Evolutionary conservation across 2,797 vertebrate species (phyloP), one percentile per base, ranked within the genome.

Genomic region (Mycteria americana): DNA sequence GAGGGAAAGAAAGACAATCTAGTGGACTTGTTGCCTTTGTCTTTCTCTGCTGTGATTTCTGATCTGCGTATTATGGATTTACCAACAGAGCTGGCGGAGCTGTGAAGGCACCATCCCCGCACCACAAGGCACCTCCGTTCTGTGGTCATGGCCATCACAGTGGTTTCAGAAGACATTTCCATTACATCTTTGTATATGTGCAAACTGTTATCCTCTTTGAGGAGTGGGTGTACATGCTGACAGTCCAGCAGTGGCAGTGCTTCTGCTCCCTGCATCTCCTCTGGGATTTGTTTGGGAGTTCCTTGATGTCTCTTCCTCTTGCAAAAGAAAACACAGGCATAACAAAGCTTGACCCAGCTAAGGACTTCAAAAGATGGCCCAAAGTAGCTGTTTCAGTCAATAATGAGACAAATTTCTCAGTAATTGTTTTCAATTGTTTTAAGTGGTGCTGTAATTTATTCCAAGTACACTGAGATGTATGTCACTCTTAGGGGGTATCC

Each of bases 401-500:
- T 56, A 80, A 67, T 35, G 14, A 59, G 31, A 59, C 11, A 51
- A 56, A 23, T 57, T 67, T 62, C 35, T 90, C 57, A 69, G 4
- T 92, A 76, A 75, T 33, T 86, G 60, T 81, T 96, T 54, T 82
- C 35, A 75, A 9, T 68, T 96, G 57, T 95, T 72, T 95, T 46
- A 88, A 74, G 46, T 91, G 95, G 73, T 87, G 54, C 50, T 91
- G 76, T 64, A 14, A 72, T 93, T 96, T 92, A 21, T 97, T 96
- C 79, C 96, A 97, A 97, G 86, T 96, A 45, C 97, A 96, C 92
- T 98, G 96, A 98, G 95, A 93, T 98, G 51, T 97, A 87, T 98
- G 96, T 98, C 94, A 93, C 95, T 98, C 96, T 97, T 98, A 98
- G 98, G 98, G 97, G 88, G 72, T 98, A 72, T 96, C 97, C 96